A percentile compares a stretch with the other conserved stretches of the same genome.
phyloP scores from a whole-genome alignment of 2,113 vertebrate species.

The Pagrus major region DNA sequence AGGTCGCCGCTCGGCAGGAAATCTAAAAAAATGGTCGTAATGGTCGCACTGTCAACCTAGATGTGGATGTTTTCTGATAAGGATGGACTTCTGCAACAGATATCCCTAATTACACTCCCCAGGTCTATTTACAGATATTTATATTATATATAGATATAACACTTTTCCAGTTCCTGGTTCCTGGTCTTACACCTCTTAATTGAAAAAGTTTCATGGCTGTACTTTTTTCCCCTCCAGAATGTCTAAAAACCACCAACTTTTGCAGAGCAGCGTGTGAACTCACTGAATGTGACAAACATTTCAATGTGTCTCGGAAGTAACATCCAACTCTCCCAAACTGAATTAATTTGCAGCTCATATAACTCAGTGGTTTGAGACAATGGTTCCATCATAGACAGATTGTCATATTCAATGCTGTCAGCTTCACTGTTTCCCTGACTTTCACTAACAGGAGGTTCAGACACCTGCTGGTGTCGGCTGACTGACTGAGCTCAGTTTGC shows the following conservation, averaged over 20 bases:
- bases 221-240: not conserved
- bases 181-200: not conserved
- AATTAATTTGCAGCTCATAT: slow-evolving; percentile 27
- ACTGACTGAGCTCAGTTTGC: slow-evolving; percentile 9
- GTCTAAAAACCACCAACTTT: not conserved
- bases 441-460: slow-evolving; percentile 29
- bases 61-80: too few species aligned
- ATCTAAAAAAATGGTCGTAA: too few species aligned
- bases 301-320: not conserved
- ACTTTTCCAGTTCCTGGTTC: not conserved
- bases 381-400: slow-evolving; percentile 15
- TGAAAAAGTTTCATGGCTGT: not conserved
- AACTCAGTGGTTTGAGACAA: slow-evolving; percentile 15
- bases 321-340: not conserved
- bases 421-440: slow-evolving; percentile 14
- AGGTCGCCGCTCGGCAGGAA: too few species aligned
- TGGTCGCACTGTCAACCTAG: too few species aligned
- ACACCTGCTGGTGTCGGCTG: slow-evolving; percentile 36
- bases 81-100: too few species aligned
- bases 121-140: too few species aligned
- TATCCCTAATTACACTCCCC: too few species aligned
- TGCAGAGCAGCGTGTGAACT: not conserved
- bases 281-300: not conserved
- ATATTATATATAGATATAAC: not conserved
- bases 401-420: slow-evolving; percentile 2